phyloP scores from a whole-genome alignment of 2,797 vertebrate genomes.

The Aphelocoma californica region DNA sequence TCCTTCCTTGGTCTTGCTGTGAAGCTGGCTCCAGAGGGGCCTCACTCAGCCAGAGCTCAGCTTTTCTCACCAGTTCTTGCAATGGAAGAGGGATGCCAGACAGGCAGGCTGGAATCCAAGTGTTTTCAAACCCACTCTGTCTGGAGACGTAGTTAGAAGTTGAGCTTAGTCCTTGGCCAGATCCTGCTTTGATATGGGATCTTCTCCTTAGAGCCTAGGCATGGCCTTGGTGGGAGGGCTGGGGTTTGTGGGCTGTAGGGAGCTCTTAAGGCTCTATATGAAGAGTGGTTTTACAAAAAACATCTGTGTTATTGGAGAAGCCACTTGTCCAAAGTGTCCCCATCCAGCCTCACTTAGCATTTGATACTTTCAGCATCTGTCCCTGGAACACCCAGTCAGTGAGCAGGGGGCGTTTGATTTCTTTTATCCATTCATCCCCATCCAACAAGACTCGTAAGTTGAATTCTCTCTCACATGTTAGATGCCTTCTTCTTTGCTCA shows the following conservation, averaged over 20 bases:
- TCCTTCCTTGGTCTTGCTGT: background rate
- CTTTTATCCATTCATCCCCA: background rate
- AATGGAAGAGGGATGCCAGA: background rate
- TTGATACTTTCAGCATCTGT: background rate
- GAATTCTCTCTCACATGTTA: background rate
- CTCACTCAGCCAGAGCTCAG: rapidly evolving
- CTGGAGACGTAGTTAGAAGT: background rate
- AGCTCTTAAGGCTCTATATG: background rate
- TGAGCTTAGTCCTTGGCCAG: background rate
- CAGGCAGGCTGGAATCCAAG: background rate
- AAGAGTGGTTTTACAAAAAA: background rate
- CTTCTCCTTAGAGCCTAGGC: background rate
- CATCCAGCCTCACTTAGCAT: background rate
- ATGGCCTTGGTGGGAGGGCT: background rate
- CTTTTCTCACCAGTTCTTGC: background rate
- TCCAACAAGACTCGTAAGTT: rapidly evolving
- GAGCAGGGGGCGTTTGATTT: background rate
- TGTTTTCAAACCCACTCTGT: background rate
- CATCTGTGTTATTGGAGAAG: background rate
- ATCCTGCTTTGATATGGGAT: background rate
- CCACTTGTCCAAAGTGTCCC: background rate
- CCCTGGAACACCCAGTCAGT: background rate
- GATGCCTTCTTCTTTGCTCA: background rate
- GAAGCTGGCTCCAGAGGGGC: background rate
- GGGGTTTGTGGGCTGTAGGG: background rate